phyloP scores from a whole-genome alignment of 2,797 vertebrate species.

The Enteromius trimaculatus region DNA sequence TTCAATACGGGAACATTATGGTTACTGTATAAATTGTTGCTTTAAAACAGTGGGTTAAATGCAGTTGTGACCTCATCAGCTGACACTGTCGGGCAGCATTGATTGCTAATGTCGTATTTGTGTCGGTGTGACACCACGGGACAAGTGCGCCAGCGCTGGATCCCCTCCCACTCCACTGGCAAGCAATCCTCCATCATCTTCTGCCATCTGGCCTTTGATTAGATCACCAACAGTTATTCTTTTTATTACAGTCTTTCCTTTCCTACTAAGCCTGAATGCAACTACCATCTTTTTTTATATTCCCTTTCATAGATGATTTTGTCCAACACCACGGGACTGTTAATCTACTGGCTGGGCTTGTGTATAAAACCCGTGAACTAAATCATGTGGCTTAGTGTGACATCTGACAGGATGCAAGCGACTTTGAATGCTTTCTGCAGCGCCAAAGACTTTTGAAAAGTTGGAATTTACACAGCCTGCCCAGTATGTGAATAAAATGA shows the following conservation, averaged over 20 bases:
- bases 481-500: slow-evolving; percentile 6
- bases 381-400: slow-evolving; percentile 5
- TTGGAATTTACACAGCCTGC: background rate
- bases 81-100: background rate
- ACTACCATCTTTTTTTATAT: slow-evolving; percentile 19
- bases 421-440: slow-evolving; percentile 16
- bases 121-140: slow-evolving; percentile 25
- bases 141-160: slow-evolving; percentile 9
- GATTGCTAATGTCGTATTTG: slow-evolving; percentile 20
- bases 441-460: background rate
- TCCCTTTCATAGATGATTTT: slow-evolving; percentile 19
- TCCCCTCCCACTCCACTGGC: slow-evolving; percentile 35
- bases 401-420: slow-evolving; percentile 19
- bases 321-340: background rate
- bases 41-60: background rate
- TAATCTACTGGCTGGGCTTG: slow-evolving; percentile 12
- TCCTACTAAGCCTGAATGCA: slow-evolving; percentile 30
- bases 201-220: slow-evolving; percentile 50
- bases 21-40: background rate
- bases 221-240: slow-evolving; percentile 34
- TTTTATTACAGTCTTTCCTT: slow-evolving; percentile 33
- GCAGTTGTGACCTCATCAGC: slow-evolving; percentile 26
- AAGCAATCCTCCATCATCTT: slow-evolving; percentile 38
- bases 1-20: too few relatives aligned
- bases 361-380: background rate